Evolutionary conservation across 2,888 invertebrate genomes (phyloP).

Genomic region (Melanostoma mellinum): DNA sequence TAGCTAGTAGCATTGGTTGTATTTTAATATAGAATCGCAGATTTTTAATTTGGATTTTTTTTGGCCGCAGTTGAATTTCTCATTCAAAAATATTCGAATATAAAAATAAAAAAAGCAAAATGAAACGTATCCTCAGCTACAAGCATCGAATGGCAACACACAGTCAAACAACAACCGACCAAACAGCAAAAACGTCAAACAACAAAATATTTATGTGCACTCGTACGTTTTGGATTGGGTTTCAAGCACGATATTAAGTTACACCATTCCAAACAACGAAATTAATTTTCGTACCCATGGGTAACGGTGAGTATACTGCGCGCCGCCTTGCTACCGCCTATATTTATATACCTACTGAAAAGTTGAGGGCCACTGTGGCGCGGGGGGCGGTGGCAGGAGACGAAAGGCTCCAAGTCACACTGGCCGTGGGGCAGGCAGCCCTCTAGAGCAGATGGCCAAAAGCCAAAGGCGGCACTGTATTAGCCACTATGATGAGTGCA

Average conservation of each 20-base stretch:
- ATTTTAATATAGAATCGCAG: neutral
- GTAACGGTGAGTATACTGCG: slow-evolving; percentile 47
- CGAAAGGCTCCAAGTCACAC: neutral
- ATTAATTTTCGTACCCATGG: slow-evolving; percentile 70
- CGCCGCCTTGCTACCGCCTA: neutral
- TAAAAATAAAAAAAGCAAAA: slow-evolving; percentile 13
- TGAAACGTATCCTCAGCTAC: slow-evolving; percentile 37
- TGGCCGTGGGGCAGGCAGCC: slow-evolving; percentile 21
- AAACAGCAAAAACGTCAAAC: slow-evolving; percentile 57
- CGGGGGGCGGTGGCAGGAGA: slow-evolving; percentile 25
- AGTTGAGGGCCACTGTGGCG: neutral
- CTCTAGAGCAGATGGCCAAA: slow-evolving; percentile 62
- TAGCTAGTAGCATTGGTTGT: neutral
- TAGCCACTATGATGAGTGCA: slow-evolving; percentile 49
- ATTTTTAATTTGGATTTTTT: slow-evolving; percentile 20
- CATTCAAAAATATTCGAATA: slow-evolving; percentile 40
- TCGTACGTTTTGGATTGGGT: slow-evolving; percentile 67
- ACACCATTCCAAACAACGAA: slow-evolving; percentile 67
- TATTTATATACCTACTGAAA: neutral
- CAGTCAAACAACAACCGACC: slow-evolving; percentile 37
- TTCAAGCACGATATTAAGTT: slow-evolving; percentile 62
- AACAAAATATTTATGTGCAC: slow-evolving; percentile 66
- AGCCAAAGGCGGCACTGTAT: slow-evolving; percentile 30
- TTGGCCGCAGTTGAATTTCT: slow-evolving; percentile 1
- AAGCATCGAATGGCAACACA: slow-evolving; percentile 44